Evolutionary conservation across 2,888 invertebrate species (phyloP).

Genomic region (Gastrophysa polygoni): DNA sequence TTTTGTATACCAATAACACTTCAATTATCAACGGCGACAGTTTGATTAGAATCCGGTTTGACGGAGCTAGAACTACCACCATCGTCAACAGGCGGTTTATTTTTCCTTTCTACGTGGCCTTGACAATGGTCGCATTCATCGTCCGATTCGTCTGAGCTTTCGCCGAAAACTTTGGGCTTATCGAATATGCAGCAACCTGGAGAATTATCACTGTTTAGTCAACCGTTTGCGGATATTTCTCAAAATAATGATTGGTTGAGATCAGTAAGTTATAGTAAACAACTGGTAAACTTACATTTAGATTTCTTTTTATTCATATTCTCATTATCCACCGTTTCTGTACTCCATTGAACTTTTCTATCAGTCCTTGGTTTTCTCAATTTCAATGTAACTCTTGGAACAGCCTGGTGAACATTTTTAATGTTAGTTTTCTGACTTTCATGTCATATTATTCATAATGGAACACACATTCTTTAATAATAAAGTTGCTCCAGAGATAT

Average conservation of each 20-base stretch:
- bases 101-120: slow-evolving; percentile 76
- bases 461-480: too few relatives aligned
- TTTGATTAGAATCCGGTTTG: slow-evolving; percentile 20
- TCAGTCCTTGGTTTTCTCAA: slow-evolving; percentile 71
- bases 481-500: too few relatives aligned
- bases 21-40: slow-evolving; percentile 25
- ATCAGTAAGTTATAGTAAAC: neutral
- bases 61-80: slow-evolving; percentile 15
- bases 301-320: slow-evolving; percentile 95
- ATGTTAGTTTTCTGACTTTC: neutral
- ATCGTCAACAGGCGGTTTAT: slow-evolving; percentile 23
- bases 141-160: slow-evolving; percentile 79
- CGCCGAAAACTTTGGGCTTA: slow-evolving; percentile 87
- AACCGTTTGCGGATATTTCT: too few relatives aligned
- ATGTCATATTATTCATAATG: too few relatives aligned
- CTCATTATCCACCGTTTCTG: slow-evolving; percentile 94
- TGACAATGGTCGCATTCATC: slow-evolving; percentile 88
- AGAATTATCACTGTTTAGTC: too few relatives aligned
- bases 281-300: slow-evolving; percentile 75
- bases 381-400: slow-evolving; percentile 68
- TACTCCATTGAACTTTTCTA: slow-evolving; percentile 88
- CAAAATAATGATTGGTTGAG: neutral
- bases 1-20: neutral
- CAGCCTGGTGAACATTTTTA: slow-evolving; percentile 48
- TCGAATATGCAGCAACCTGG: slow-evolving; percentile 85